Evolutionary conservation across 2,113 vertebrate species (phyloP).

Genomic region (Cygnus atratus): DNA sequence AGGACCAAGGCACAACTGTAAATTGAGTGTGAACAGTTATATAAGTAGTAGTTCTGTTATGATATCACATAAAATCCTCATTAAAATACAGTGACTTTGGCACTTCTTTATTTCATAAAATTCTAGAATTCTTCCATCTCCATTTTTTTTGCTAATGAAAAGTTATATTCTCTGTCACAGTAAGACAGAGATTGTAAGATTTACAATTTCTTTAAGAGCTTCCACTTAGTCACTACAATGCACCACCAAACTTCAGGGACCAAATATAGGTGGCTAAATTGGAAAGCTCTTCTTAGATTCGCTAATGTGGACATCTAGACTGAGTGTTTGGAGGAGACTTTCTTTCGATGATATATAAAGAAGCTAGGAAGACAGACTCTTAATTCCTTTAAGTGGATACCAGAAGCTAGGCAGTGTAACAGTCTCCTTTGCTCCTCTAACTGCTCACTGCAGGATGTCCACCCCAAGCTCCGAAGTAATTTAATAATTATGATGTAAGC

Average conservation of each 20-base stretch:
- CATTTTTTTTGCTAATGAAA: neutral
- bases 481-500: neutral
- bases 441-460: neutral
- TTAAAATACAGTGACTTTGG: neutral
- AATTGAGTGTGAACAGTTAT: neutral
- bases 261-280: neutral
- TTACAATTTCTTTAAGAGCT: neutral
- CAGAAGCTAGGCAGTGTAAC: neutral
- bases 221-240: neutral
- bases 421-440: neutral
- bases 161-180: neutral
- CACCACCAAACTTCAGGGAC: neutral
- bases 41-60: neutral
- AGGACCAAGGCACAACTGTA: neutral
- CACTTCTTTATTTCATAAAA: neutral
- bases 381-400: neutral
- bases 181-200: neutral
- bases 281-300: neutral
- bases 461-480: neutral
- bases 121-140: neutral
- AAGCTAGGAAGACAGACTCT: neutral
- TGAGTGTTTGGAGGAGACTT: neutral
- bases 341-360: neutral
- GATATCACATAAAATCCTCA: neutral
- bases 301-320: neutral